Percentiles rank a stretch among this genome's conserved stretches.
These are phyloP conservation scores for Leptopilina clavipes DNA, from an alignment of 1,140 invertebrate species.

Conservation along the genomic window DNA sequence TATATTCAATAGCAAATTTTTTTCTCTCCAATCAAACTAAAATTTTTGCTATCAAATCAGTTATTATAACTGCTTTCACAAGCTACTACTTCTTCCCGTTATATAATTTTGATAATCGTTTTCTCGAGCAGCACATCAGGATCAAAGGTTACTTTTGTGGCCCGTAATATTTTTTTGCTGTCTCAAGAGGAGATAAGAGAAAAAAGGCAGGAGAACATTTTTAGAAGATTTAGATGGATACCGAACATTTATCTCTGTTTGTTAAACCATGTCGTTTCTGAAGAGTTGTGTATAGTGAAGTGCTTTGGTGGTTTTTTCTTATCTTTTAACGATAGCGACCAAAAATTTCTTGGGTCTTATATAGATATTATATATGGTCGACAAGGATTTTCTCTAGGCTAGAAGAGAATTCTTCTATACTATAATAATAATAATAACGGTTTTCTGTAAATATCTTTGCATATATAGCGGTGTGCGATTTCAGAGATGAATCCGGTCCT, in stretches of 20 bases:
- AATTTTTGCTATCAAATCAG: no score
- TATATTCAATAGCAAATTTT: no score
- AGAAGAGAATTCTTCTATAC: neutral
- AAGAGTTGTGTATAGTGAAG: constrained; percentile 5
- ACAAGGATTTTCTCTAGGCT: constrained; percentile 14
- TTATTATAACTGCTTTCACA: no score
- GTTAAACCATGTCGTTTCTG: constrained; percentile 15
- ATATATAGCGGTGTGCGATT: constrained; percentile 4
- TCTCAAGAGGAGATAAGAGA: neutral
- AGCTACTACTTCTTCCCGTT: neutral
- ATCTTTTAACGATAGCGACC: neutral
- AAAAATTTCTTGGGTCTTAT: constrained; percentile 24
- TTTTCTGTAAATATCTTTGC: constrained; percentile 23
- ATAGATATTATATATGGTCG: neutral
- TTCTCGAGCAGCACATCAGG: neutral
- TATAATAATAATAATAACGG: neutral
- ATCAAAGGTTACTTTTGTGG: neutral
- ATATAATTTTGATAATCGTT: constrained; percentile 3
- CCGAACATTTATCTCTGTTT: constrained; percentile 6
- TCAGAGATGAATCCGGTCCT: constrained; percentile 44
- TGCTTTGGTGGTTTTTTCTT: constrained; percentile 1
- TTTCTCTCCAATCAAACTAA: no score
- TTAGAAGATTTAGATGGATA: constrained; percentile 30
- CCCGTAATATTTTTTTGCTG: constrained; percentile 1
- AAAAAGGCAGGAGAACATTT: neutral